Base-by-base conservation (phyloP, 2,888 invertebrate species). In the Microctonus aethiopoides region DNA sequence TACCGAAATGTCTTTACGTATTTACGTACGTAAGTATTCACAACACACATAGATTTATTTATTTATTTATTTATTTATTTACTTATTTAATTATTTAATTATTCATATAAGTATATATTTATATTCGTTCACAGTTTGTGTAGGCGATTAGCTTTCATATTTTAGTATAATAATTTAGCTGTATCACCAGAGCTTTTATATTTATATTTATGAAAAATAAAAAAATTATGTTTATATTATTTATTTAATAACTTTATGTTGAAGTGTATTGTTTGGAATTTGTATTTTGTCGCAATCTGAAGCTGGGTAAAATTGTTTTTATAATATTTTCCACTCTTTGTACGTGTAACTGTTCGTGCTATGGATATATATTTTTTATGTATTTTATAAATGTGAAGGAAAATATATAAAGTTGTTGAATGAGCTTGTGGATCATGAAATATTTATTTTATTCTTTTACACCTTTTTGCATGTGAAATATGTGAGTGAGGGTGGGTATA, bases 41-140 rank as follows among this genome's bases (percentile, higher is more conserved):
- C 16, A 46, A 46, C 46, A 56, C 24, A 56, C 56, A 56, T 26
- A 16, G 16, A 20, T 46, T 16, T 46, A 46, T 63, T 68, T 66
- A 61, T 66, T 73, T 46, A 46, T 4, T 16, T 46, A 46, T 46
- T n/a, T n/a, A n/a, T n/a, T 73, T 46, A 46, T 4, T 16, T 46
- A 46, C 46, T n/a, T n/a, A n/a, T n/a, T 46, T 16, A 16, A 16
- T 46, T 16, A 16, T 16, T 46, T 5, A n/a, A n/a, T 16, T n/a
- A 9, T 7, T n/a, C 5, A 46, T 20, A 46, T 16, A 46, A 5
- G 46, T n/a, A 46, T 5, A 29, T 7, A 29, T n/a, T n/a, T n/a
- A n/a, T 29, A n/a, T n/a, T n/a, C n/a, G n/a, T 16, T 46, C 46
- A 46, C 46, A 46, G 6, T 5, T 16, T n/a, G 16, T n/a, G n/a